Evolutionary conservation across 2,888 invertebrate species (phyloP), one percentile per base, ranked within the genome.

Genomic region (Lomographa bimaculata): DNA sequence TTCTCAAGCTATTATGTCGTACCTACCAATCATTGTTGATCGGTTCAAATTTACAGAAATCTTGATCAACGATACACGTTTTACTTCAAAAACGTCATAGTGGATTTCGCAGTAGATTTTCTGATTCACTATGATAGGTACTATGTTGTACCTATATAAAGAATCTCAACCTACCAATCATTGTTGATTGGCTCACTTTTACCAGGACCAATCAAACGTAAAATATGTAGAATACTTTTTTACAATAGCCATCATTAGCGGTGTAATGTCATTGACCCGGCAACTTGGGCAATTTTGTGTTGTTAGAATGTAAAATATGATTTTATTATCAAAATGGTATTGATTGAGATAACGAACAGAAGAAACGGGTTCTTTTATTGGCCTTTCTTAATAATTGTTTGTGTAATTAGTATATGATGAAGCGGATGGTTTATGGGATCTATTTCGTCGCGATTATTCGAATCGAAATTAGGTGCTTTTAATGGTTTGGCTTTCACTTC

Each of bases 381-480:
- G 54, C 54, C 61, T 65, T 64, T 60, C 57, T 55, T 51, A 46
- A 38, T 50, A 59, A 64, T 66, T 64, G 66, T 60, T 56, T 45
- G 54, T 49, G 49, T 57, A 61, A 59, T 57, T 59, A 60, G 60
- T 57, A 57, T 59, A 52, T 49, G 50, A 56, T 55, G 59, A 59
- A 59, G 46, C 36, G n/a, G 37, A 57, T 50, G 45, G 48, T 53
- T 54, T 46, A 50, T 50, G 48, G 26, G 33, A 35, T 42, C 44
- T 55, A 36, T 52, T 48, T 44, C 44, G 41, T 48, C 35, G 37
- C 24, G 32, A 32, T 39, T 45, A 33, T 33, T 38, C 6, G 14
- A 26, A 23, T 39, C 23, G 21, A 20, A 37, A 26, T 36, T 32
- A 27, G 26, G 14, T 27, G 34, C 7, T 38, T 34, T 25, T 38